These are phyloP conservation scores for Ornithoptera alexandrae DNA, from an alignment of 2,888 invertebrate genomes.

Conservation along the genomic window DNA sequence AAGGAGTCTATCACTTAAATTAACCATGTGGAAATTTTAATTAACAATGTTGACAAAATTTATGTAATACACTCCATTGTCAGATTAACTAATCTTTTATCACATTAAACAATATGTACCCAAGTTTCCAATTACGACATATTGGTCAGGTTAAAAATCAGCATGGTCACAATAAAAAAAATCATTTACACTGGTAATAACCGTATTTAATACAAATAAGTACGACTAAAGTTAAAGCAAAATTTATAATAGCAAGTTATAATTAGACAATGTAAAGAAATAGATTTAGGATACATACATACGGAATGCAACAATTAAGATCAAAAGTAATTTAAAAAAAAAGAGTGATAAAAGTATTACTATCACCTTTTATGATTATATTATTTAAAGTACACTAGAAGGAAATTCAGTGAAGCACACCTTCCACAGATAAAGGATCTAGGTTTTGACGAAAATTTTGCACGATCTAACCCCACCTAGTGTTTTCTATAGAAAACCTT, in stretches of 20 bases:
- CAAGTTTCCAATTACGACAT: no score
- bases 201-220: no score
- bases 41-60: background rate
- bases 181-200: no score
- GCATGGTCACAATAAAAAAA: no score
- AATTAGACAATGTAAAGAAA: no score
- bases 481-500: slow-evolving; percentile 47
- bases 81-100: no score
- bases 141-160: no score
- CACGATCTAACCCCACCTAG: slow-evolving; percentile 71
- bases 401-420: background rate
- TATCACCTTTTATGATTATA: background rate
- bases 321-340: background rate
- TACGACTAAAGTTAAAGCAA: no score
- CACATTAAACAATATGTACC: no score
- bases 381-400: background rate
- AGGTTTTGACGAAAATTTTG: slow-evolving; percentile 34
- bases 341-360: background rate
- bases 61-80: background rate
- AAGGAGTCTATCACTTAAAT: background rate
- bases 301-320: background rate
- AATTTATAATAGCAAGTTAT: no score
- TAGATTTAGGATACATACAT: background rate
- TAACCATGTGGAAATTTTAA: background rate
- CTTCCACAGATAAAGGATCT: slow-evolving; percentile 6